These are phyloP conservation scores for Tenthredo amoena DNA, from an alignment of 2,888 invertebrate species.

Conservation along the genomic window DNA sequence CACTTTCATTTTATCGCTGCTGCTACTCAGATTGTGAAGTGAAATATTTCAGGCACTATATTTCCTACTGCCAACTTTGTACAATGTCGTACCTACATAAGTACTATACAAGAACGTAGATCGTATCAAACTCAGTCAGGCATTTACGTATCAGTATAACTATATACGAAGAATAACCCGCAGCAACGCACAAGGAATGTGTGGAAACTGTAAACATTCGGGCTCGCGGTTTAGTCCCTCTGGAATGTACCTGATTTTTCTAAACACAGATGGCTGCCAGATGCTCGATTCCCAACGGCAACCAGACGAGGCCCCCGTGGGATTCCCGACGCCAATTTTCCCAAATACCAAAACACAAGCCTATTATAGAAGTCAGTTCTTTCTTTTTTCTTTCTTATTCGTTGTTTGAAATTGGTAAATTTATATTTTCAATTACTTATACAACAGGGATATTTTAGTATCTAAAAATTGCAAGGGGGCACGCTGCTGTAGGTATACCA, in stretches of 20 bases:
- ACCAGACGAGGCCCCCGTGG: constrained; percentile 30
- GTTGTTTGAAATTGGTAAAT: not conserved
- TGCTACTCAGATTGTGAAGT: not conserved
- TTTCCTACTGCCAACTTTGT: not conserved
- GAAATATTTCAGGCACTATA: not conserved
- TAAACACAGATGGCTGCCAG: constrained; percentile 75
- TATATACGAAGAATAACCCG: not conserved
- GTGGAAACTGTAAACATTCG: constrained; percentile 28
- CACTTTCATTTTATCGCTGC: not conserved
- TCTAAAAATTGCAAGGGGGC: not conserved
- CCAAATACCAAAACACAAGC: constrained; percentile 16
- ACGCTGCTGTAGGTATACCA: not conserved
- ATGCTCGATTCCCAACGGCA: constrained; percentile 60
- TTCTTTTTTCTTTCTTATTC: not conserved
- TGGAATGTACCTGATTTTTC: constrained; percentile 67
- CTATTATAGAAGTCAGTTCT: not conserved
- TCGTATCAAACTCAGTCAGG: not conserved
- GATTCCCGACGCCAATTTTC: constrained; percentile 35
- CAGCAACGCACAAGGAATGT: constrained; percentile 14
- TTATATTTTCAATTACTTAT: not conserved
- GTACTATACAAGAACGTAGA: not conserved
- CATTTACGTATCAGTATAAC: not conserved
- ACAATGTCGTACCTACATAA: not conserved
- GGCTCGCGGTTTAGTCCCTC: constrained; percentile 27
- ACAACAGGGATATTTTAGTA: not conserved